Base-by-base conservation (phyloP, 2,113 vertebrate species). In the Daubentonia madagascariensis region DNA sequence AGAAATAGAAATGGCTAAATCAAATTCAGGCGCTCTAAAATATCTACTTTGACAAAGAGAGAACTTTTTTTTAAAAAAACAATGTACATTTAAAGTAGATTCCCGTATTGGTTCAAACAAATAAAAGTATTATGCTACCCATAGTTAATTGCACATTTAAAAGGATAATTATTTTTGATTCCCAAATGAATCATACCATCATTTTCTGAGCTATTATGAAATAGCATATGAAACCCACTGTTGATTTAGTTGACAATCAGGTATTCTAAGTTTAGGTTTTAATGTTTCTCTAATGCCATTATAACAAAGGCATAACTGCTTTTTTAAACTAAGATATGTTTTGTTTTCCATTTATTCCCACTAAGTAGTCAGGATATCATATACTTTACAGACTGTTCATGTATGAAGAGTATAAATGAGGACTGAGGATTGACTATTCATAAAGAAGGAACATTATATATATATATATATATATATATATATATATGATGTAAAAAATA, bases 121-220 rank as follows among this genome's bases (percentile, higher is more conserved):
- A 91, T 91, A 80, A 91, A 96, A 85, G 30, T 85, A 95, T 85
- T 88, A 83, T 81, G 43, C 13, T 52, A 94, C 35, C 35, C 52
- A 91, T 40, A 91, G 52, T 73, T 67, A 95, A 92, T 14, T 91
- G 57, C 18, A 88, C n/a, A 94, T 94, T 83, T 94, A 86, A 95
- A 91, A 91, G 37, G 48, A 85, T 80, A 84, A 95, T 94, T 96
- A 72, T 78, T 92, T 87, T 91, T 75, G 37, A 84, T 59, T 80
- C 57, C 13, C 13, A 81, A 93, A 91, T 96, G 59, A 98, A 93
- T 76, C 70, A 93, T 67, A 67, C 35, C 40, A 96, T 78, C 61
- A 86, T 63, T 16, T 97, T 89, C 65, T 32, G 32, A 94, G 37
- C n/a, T 96, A 80, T 79, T 93, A 52, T 30, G 30, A 93, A 95